Percentiles rank a stretch among this genome's conserved stretches.
phyloP scores from a whole-genome alignment of 2,797 vertebrate genomes.

The Dendrocincla tyrannina region DNA sequence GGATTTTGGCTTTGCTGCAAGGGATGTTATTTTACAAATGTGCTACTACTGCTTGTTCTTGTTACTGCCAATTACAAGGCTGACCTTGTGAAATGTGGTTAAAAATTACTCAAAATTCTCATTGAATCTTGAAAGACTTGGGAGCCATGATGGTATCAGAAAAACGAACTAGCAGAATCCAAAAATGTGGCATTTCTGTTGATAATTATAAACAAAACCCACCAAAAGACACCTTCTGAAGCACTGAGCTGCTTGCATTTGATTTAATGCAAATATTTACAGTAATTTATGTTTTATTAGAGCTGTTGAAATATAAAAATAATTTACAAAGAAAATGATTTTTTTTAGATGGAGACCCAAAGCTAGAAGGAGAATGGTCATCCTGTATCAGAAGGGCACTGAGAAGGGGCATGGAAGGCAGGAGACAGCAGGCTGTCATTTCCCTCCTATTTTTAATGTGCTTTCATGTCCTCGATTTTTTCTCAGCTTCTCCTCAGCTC shows the following conservation, averaged over 20 bases:
- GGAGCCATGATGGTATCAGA: background rate
- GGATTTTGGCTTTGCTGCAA: background rate
- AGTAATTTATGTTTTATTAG: background rate
- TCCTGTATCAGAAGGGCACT: background rate
- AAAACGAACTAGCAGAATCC: background rate
- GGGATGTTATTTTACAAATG: background rate
- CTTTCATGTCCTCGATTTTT: background rate
- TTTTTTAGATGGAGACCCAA: background rate
- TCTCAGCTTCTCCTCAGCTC: background rate
- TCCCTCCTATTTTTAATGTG: background rate
- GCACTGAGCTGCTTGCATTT: background rate
- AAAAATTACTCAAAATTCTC: background rate
- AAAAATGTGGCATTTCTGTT: background rate
- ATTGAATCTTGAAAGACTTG: background rate
- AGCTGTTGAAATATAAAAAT: background rate
- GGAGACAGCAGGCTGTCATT: background rate
- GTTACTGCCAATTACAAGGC: background rate
- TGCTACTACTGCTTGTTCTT: background rate
- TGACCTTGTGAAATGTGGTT: background rate
- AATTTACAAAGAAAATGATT: background rate
- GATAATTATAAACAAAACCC: background rate
- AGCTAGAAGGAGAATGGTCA: background rate
- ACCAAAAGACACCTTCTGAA: background rate
- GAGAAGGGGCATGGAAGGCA: background rate
- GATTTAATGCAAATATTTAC: background rate